phyloP scores from a whole-genome alignment of 2,888 invertebrate species.

The Agrilus biguttatus region DNA sequence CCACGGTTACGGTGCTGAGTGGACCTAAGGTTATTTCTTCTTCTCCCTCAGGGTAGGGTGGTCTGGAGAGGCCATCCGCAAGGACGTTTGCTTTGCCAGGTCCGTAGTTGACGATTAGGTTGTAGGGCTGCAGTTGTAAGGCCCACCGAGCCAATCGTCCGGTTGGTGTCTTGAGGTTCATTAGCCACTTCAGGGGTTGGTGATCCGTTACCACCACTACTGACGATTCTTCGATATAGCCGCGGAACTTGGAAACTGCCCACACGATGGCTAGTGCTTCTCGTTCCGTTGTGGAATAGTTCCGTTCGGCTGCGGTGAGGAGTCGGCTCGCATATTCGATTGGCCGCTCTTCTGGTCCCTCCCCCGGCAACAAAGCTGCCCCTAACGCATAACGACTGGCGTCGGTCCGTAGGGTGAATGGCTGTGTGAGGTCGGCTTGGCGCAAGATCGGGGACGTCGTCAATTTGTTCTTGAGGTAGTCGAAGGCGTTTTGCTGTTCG shows the following conservation, averaged over 20 bases:
- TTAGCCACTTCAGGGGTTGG: slow-evolving; percentile 30
- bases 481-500: slow-evolving; percentile 7
- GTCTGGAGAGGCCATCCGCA: slow-evolving; percentile 23
- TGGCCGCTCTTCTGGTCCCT: slow-evolving; percentile 7
- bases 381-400: slow-evolving; percentile 7
- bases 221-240: slow-evolving; percentile 23
- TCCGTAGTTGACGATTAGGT: slow-evolving; percentile 21
- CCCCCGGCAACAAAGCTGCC: slow-evolving; percentile 7
- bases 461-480: slow-evolving; percentile 9
- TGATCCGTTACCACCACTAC: slow-evolving; percentile 29
- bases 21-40: neutral
- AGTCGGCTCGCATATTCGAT: slow-evolving; percentile 8
- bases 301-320: slow-evolving; percentile 9
- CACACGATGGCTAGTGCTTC: slow-evolving; percentile 16
- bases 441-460: slow-evolving; percentile 9
- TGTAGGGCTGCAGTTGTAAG: slow-evolving; percentile 21
- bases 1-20: neutral
- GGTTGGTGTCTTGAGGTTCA: slow-evolving; percentile 21
- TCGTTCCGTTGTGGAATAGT: slow-evolving; percentile 14
- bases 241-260: slow-evolving; percentile 24
- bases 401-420: slow-evolving; percentile 12
- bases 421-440: slow-evolving; percentile 12
- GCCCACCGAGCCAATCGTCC: slow-evolving; percentile 28
- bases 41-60: slow-evolving; percentile 3
- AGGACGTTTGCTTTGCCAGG: slow-evolving; percentile 21